Evolutionary conservation across 2,797 vertebrate species (phyloP).

Genomic region (Hemitrygon akajei): DNA sequence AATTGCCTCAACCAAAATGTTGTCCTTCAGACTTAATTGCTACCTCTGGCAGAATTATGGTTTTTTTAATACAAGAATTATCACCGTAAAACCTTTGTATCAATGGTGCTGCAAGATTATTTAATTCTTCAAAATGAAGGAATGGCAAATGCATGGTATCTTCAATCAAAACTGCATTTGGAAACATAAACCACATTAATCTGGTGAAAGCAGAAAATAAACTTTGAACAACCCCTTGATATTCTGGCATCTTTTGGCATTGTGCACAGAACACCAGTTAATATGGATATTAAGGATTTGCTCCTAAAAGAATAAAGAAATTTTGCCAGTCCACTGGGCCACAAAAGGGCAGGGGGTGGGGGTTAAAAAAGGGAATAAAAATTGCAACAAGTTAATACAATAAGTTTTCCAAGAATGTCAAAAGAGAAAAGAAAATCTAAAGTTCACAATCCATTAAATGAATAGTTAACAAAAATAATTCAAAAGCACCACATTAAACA

Average conservation of each 20-base stretch:
- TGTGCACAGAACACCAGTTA: neutral
- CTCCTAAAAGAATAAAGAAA: neutral
- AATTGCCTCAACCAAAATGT: neutral
- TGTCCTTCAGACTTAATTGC: neutral
- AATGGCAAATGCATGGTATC: neutral
- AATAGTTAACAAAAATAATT: neutral
- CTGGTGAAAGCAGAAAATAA: neutral
- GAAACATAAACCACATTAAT: slow-evolving; percentile 14
- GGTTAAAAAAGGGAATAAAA: no score
- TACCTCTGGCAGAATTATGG: neutral
- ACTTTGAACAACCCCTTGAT: neutral
- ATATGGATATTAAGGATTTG: neutral
- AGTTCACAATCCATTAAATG: neutral
- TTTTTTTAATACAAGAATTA: neutral
- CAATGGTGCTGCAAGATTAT: neutral
- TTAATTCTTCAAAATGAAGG: neutral
- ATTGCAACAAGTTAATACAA: no score
- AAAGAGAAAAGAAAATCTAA: neutral
- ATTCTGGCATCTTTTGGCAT: neutral
- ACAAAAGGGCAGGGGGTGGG: no score
- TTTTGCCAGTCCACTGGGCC: no score
- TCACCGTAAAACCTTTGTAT: neutral
- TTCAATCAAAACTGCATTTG: neutral
- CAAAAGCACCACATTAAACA: neutral
- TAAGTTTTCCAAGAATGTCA: neutral